A percentile compares a stretch with the other conserved stretches of the same genome.
Evolutionary conservation across 2,113 vertebrate genomes (phyloP).

Genomic region (Scophthalmus maximus): DNA sequence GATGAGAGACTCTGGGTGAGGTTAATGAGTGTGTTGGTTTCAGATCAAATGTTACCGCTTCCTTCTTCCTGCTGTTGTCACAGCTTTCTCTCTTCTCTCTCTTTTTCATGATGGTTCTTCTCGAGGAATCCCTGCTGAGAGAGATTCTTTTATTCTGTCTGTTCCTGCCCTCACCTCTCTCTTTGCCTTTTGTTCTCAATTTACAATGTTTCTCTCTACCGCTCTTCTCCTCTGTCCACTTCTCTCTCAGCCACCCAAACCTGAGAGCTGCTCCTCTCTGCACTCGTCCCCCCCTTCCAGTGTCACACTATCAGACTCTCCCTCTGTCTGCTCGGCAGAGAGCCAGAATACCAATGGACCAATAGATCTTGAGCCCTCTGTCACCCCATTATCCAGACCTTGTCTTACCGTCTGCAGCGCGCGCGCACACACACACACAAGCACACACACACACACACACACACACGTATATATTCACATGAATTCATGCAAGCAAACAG

Average conservation of each 20-base stretch:
- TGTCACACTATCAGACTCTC: no score
- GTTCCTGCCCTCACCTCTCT: conserved; percentile 3
- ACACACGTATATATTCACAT: neutral
- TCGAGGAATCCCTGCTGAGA: neutral
- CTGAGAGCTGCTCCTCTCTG: no score
- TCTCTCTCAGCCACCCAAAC: neutral
- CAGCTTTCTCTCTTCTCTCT: neutral
- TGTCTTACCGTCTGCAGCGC: conserved; percentile 14
- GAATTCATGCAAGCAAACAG: conserved; percentile 25
- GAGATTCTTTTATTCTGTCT: neutral
- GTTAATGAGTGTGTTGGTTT: conserved; percentile 17
- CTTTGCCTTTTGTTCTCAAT: conserved; percentile 11
- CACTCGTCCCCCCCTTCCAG: no score
- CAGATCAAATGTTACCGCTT: conserved; percentile 7
- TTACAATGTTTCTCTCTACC: neutral
- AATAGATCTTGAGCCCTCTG: conserved; percentile 18
- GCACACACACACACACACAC: neutral
- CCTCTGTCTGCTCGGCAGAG: conserved; percentile 27
- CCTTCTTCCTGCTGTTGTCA: neutral
- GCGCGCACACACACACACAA: neutral
- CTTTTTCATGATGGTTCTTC: neutral
- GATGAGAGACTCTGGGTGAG: neutral
- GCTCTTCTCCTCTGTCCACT: neutral
- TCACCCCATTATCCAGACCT: conserved; percentile 29
- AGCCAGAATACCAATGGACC: conserved; percentile 51